Evolutionary conservation across 2,113 vertebrate genomes (phyloP), one percentile per base, ranked within the genome.

Genomic region (Pimephales promelas): DNA sequence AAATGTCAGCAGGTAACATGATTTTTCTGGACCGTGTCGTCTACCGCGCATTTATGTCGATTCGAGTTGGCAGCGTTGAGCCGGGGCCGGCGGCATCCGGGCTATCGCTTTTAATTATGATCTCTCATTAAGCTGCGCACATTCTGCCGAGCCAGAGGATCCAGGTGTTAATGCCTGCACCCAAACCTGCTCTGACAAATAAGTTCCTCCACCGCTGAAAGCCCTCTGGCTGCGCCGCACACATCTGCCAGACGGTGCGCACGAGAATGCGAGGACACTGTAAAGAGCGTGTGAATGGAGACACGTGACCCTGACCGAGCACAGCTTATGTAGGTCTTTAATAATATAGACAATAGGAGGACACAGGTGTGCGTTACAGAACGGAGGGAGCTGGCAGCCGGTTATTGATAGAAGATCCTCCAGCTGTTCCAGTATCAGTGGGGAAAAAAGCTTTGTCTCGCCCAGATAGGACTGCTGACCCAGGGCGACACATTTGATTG

Each of bases 61-160:
- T 80, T 66, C 10, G 10, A 62, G 43, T 62, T 73, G 68, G 40
- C 52, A 45, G 72, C 70, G 61, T n/a, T 0, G 10, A 26, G 8
- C 64, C 8, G 26, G 34, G 11, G 18, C 82, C 34, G 31, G 54
- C 70, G 45, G 52, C 34, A 43, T 43, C 47, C 81, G 28, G 76
- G 54, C 76, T 86, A 78, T 61, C 72, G 47, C 81, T 81, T 82
- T 86, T 82, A 86, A 84, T 87, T 81, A 71, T 62, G 24, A 82
- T 76, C 76, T 62, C 79, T 87, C 74, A 88, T 86, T 84, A 72
- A 18, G 36, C 66, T 64, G 57, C 1, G 40, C 57, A 57, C 64
- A 81, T 72, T 64, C 49, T 43, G 43, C 78, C 68, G 40, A 62
- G 57, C 76, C 76, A 83, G 72, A 87, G 47, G 49, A 87, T 77